Evolutionary conservation across 1,140 invertebrate species (phyloP).

Genomic region (Drosophila mayri): DNA sequence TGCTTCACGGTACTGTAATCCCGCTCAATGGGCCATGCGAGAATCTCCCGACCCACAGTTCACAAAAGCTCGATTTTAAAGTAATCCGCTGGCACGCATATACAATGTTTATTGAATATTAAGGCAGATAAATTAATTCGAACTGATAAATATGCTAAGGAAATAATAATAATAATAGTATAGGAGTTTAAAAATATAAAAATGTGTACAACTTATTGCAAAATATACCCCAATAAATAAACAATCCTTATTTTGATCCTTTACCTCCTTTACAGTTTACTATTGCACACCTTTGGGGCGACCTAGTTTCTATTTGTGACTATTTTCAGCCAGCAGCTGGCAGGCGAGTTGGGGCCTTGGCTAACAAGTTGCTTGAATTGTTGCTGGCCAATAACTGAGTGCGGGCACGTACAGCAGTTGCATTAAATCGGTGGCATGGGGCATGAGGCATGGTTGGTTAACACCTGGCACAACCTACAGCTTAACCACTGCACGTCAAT

Average conservation of each 20-base stretch:
- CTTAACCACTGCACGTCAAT: constrained; percentile 28
- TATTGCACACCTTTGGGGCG: constrained; percentile 45
- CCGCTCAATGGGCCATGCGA: not conserved
- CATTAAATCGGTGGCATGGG: not conserved
- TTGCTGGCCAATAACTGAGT: constrained; percentile 47
- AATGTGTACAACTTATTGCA: not conserved
- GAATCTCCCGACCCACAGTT: not conserved
- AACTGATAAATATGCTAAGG: not conserved
- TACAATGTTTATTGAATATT: constrained; percentile 1
- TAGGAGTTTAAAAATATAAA: not conserved
- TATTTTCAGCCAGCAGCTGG: constrained; percentile 31
- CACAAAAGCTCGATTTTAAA: constrained; percentile 5
- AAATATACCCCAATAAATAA: not conserved
- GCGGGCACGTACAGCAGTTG: constrained; percentile 38
- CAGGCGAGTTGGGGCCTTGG: constrained; percentile 37
- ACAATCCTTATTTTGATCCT: not conserved
- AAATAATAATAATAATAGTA: not conserved
- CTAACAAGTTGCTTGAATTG: constrained; percentile 22
- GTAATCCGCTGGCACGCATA: constrained; percentile 20
- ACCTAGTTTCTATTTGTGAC: constrained; percentile 47
- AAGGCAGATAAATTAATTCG: not conserved
- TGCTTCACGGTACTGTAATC: constrained; percentile 24
- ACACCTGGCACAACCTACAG: not conserved
- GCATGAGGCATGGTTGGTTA: too few relatives aligned
- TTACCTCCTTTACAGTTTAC: not conserved